Evolutionary conservation across 2,113 vertebrate species (phyloP).

Genomic region (Caloenas nicobarica): DNA sequence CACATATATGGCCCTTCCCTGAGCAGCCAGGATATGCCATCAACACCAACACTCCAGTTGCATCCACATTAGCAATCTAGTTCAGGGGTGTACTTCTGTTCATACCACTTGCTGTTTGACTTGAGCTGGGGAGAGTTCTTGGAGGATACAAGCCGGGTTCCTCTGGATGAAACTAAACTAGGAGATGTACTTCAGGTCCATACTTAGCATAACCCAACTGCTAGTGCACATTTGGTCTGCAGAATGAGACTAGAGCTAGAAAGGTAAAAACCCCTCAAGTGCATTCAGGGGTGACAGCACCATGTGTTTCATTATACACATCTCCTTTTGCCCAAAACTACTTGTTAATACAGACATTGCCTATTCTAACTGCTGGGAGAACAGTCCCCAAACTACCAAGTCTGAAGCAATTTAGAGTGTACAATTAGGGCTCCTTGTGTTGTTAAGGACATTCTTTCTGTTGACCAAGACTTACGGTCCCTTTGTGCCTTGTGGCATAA

Average conservation of each 20-base stretch:
- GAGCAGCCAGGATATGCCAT: not conserved
- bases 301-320: not conserved
- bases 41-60: not conserved
- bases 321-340: not conserved
- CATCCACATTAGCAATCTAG: not conserved
- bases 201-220: not conserved
- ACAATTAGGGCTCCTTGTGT: not conserved
- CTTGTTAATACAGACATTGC: not conserved
- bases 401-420: not conserved
- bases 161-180: not conserved
- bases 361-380: not conserved
- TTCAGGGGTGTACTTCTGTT: not conserved
- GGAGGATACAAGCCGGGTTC: not conserved
- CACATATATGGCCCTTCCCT: rapidly evolving
- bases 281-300: not conserved
- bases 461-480: not conserved
- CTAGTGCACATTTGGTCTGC: not conserved
- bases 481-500: not conserved
- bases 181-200: not conserved
- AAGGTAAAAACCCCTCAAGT: not conserved
- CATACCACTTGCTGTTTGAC: not conserved
- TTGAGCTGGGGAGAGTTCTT: not conserved
- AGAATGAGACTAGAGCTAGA: not conserved
- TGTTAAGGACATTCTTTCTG: not conserved
- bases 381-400: not conserved